Evolutionary conservation across 2,888 invertebrate species (phyloP).

Genomic region (Cantharis rustica): DNA sequence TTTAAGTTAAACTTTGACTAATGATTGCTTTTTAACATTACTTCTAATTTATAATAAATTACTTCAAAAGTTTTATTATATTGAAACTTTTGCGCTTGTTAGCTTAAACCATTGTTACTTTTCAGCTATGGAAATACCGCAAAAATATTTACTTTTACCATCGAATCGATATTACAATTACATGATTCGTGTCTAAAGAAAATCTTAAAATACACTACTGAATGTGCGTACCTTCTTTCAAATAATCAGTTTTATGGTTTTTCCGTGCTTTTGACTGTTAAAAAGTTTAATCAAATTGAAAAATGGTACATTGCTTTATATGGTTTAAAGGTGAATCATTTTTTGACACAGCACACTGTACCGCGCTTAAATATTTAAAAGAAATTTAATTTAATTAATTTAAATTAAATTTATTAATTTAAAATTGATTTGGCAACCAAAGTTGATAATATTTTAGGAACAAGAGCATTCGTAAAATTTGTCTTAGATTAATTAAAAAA

Average conservation of each 20-base stretch:
- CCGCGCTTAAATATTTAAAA: too few relatives aligned
- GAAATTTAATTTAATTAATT: too few relatives aligned
- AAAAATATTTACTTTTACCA: background rate
- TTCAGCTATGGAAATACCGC: background rate
- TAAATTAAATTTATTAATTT: too few relatives aligned
- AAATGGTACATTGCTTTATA: too few relatives aligned
- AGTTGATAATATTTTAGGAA: too few relatives aligned
- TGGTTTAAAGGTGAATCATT: too few relatives aligned
- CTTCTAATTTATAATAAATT: background rate
- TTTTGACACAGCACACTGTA: too few relatives aligned
- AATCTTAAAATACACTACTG: background rate
- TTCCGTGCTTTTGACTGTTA: too few relatives aligned
- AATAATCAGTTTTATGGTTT: background rate
- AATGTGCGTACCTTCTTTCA: background rate
- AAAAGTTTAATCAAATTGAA: too few relatives aligned
- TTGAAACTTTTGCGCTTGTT: background rate
- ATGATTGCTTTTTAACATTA: background rate
- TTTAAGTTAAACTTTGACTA: background rate
- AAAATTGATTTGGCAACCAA: too few relatives aligned
- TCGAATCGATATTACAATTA: background rate
- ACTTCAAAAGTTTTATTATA: background rate
- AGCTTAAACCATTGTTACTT: background rate
- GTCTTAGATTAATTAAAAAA: too few relatives aligned
- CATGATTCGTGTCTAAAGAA: background rate
- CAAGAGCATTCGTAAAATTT: too few relatives aligned